Base-by-base conservation (phyloP, 2,113 vertebrate species). In the Vimba vimba region DNA sequence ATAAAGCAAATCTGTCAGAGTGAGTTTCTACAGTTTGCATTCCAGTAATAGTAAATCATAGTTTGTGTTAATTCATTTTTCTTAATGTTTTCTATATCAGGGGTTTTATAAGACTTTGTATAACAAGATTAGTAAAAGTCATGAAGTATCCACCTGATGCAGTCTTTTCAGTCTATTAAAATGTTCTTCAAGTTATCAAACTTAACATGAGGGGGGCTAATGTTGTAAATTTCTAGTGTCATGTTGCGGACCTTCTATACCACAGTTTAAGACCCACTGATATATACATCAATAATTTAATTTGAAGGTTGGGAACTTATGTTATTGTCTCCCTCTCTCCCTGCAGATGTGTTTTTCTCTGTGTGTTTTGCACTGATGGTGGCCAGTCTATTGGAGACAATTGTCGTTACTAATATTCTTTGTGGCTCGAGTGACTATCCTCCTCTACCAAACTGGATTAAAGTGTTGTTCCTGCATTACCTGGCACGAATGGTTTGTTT, bases 331-430 rank as follows among this genome's bases (percentile, higher is more conserved):
- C 0, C 66, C 15, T 73, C 9, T 82, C 10, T 78, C 45, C 47
- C 55, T 36, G 17, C 86, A 95, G 94, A 93, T 45, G 91, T 94
- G 1, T 95, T 94, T 66, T 92, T 94, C 85, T 91, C 91, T 55
- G 33, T 95, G 59, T 94, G 94, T 83, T 85, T 95, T 86, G 73
- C 92, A 81, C 88, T 95, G 74, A 95, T 92, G 94, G 93, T 94
- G 86, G 74, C 87, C 86, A 95, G 94, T 86, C 85, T 95, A 0
- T 83, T 93, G 81, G 94, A 95, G 88, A 95, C 93, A 0, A 90
- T 94, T 36, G 1, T 93, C 75, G 88, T 95, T 85, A 94, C 93
- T 86, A 93, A 94, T 55, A 86, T 94, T 66, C 78, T 93, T 25
- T 88, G 79, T 50, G 60, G 77, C 47, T 86, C 92, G 0, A 66